Percentiles rank a stretch among this genome's conserved stretches.
Conservation (phyloP, 2,888 invertebrate species). For the Drosophila melanosoma region DNA sequence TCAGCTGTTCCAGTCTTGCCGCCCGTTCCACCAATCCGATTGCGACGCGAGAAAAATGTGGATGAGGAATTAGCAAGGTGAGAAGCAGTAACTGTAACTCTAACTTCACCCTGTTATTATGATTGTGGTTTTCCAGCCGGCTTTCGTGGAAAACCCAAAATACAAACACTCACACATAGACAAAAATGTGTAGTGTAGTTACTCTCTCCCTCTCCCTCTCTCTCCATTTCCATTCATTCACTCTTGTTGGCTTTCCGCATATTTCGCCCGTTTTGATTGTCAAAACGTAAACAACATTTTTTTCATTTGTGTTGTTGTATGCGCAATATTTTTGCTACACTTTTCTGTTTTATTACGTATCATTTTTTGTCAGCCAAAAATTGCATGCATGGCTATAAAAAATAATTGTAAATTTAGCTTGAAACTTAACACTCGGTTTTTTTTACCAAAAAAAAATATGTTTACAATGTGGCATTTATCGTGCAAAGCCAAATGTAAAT, state of each 20-base stretch:
- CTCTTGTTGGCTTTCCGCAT: conserved; percentile 8
- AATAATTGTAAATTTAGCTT: conserved; percentile 19
- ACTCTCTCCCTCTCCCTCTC: conserved; percentile 5
- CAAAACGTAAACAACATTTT: conserved; percentile 77
- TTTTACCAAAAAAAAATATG: conserved; percentile 10
- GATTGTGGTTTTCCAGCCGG: conserved; percentile 17
- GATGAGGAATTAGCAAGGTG: conserved; percentile 75
- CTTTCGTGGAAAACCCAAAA: conserved; percentile 50
- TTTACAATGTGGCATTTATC: conserved; percentile 16
- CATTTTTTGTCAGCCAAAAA: conserved; percentile 19
- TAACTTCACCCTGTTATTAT: neutral
- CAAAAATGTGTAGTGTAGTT: conserved; percentile 6
- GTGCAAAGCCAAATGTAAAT: conserved; percentile 17
- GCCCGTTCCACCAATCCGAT: conserved; percentile 60
- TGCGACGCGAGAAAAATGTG: conserved; percentile 70
- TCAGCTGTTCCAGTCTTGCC: conserved; percentile 21
- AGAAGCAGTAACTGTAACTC: conserved; percentile 34
- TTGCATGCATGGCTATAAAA: conserved; percentile 38
- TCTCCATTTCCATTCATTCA: conserved; percentile 3
- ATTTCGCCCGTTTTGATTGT: conserved; percentile 61
- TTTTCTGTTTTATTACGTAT: conserved; percentile 18
- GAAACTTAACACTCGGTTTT: conserved; percentile 20
- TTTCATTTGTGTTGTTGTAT: conserved; percentile 28
- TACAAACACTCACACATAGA: conserved; percentile 17
- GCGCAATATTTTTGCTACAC: conserved; percentile 6